These are phyloP conservation scores for Oreocharis arfaki DNA, from an alignment of 2,113 vertebrate species.

Conservation along the genomic window DNA sequence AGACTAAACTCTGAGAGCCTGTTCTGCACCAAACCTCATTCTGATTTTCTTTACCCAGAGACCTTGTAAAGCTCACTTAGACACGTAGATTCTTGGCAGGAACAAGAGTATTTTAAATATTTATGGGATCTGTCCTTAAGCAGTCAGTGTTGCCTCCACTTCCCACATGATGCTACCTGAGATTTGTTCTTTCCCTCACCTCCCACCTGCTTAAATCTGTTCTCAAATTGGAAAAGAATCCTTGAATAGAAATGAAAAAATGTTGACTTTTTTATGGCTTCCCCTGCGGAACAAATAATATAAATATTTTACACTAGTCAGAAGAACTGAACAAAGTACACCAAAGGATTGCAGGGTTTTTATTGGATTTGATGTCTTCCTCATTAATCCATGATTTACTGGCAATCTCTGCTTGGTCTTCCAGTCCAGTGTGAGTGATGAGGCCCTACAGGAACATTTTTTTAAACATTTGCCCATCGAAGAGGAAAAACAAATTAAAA, in stretches of 20 bases:
- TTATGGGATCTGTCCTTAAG: background rate
- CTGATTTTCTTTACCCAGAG: background rate
- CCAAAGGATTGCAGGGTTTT: background rate
- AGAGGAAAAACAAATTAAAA: background rate
- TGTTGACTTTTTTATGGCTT: background rate
- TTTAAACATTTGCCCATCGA: background rate
- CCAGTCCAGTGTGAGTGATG: background rate
- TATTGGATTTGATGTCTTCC: background rate
- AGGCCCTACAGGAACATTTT: background rate
- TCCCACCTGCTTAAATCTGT: background rate
- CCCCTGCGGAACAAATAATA: background rate
- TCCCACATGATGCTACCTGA: background rate
- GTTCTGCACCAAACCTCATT: background rate
- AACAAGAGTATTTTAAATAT: background rate
- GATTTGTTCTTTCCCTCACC: background rate
- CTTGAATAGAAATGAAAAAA: background rate
- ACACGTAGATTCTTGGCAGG: background rate
- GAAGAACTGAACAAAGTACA: background rate
- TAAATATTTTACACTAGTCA: background rate
- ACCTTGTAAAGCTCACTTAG: background rate
- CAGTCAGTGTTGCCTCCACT: background rate
- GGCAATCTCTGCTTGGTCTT: background rate
- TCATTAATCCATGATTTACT: background rate
- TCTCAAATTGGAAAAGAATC: background rate
- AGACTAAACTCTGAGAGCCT: background rate